These are phyloP conservation scores for Garrulus glandarius DNA, from an alignment of 2,797 vertebrate species.

Conservation along the genomic window DNA sequence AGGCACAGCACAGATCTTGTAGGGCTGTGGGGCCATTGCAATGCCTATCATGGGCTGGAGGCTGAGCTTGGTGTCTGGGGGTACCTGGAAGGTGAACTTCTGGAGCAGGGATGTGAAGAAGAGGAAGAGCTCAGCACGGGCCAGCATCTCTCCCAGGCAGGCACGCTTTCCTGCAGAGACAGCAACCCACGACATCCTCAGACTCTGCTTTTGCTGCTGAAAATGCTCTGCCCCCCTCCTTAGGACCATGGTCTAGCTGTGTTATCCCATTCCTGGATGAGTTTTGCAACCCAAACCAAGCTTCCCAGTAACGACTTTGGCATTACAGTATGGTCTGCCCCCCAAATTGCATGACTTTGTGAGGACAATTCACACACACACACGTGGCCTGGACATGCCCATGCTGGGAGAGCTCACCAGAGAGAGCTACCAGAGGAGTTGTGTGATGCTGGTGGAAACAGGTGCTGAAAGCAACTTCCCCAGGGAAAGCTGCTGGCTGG, in stretches of 20 bases:
- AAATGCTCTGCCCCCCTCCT: neutral
- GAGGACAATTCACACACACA: neutral
- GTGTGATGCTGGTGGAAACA: neutral
- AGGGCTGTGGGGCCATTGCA: conserved; percentile 67
- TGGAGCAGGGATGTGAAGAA: conserved; percentile 79
- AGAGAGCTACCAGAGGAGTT: neutral
- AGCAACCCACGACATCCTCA: neutral
- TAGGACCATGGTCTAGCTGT: fast-evolving
- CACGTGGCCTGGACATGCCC: fast-evolving
- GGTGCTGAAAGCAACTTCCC: neutral
- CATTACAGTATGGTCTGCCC: fast-evolving
- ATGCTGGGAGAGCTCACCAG: neutral
- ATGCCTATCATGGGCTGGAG: conserved; percentile 55
- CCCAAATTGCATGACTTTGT: fast-evolving
- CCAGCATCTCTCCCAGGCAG: conserved; percentile 76
- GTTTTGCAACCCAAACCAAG: neutral
- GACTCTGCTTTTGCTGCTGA: neutral
- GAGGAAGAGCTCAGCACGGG: conserved; percentile 71
- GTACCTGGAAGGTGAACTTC: conserved; percentile 80
- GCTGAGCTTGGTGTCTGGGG: conserved; percentile 54
- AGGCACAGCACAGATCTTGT: conserved; percentile 70
- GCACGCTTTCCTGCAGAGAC: conserved; percentile 79
- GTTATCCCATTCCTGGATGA: neutral
- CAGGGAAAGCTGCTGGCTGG: neutral
- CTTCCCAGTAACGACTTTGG: fast-evolving